Evolutionary conservation across 92 coral and sea anemone species (phyloP).

Genomic region (Palythoa caribaeorum): DNA sequence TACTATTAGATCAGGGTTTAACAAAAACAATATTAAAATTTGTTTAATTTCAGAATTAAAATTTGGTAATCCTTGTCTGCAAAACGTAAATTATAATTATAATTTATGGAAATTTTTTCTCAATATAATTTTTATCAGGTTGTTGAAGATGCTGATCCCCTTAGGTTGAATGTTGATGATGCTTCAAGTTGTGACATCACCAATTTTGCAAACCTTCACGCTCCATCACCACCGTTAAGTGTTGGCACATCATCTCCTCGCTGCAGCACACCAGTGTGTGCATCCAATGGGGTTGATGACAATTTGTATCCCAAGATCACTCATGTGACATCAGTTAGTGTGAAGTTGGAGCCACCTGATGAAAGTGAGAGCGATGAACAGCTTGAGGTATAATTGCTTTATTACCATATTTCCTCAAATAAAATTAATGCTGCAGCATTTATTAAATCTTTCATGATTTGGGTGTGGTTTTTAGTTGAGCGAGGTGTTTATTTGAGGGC

Average conservation of each 20-base stretch:
- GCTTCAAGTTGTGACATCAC: conserved; percentile 44
- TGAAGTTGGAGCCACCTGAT: conserved; percentile 85
- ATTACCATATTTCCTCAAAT: too few relatives aligned
- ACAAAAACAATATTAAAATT: too few relatives aligned
- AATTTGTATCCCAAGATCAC: conserved; percentile 77
- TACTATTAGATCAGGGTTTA: too few relatives aligned
- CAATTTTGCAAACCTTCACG: conserved; percentile 59
- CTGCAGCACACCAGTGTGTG: conserved; percentile 46
- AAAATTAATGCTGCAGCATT: too few relatives aligned
- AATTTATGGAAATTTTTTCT: not conserved
- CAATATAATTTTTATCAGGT: not conserved
- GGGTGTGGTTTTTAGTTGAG: too few relatives aligned
- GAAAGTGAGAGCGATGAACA: conserved; percentile 81
- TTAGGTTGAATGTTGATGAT: conserved; percentile 52
- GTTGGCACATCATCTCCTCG: conserved; percentile 60
- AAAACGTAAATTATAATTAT: too few relatives aligned
- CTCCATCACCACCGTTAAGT: conserved; percentile 86
- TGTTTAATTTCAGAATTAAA: too few relatives aligned
- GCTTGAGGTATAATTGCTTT: conserved; percentile 37
- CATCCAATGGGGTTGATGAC: conserved; percentile 71
- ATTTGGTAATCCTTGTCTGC: too few relatives aligned
- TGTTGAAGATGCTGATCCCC: conserved; percentile 31
- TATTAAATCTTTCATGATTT: too few relatives aligned
- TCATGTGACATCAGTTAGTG: conserved; percentile 85
- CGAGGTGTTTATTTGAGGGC: too few relatives aligned